Conservation (phyloP, 1,140 invertebrate genomes). For the Paraescarpia echinospica region DNA sequence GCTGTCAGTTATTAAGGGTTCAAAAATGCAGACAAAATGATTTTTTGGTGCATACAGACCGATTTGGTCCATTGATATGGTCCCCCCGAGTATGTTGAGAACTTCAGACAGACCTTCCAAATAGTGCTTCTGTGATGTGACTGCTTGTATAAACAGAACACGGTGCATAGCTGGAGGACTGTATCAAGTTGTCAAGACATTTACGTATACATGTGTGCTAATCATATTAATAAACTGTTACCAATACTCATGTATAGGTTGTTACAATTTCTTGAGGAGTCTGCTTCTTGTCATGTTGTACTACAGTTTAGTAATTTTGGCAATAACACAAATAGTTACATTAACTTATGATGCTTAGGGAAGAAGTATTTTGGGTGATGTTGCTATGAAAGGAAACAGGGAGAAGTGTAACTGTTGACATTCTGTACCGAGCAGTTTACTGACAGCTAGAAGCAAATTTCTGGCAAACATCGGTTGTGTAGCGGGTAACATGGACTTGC, state of each 20-base stretch:
- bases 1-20: not conserved
- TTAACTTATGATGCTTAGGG: not conserved
- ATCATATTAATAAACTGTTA: constrained; percentile 7
- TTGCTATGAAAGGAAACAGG: too few relatives aligned
- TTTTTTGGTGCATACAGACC: not conserved
- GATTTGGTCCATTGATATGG: not conserved
- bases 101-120: not conserved
- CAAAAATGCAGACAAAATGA: not conserved
- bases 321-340: not conserved
- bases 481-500: too few relatives aligned
- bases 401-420: too few relatives aligned
- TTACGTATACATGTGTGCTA: constrained; percentile 1
- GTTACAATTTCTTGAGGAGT: not conserved
- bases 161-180: not conserved
- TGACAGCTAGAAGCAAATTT: too few relatives aligned
- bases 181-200: not conserved
- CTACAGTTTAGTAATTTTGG: not conserved
- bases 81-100: not conserved
- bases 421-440: too few relatives aligned
- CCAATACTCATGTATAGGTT: not conserved
- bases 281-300: not conserved
- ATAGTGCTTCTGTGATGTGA: not conserved
- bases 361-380: too few relatives aligned
- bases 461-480: too few relatives aligned
- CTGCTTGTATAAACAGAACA: not conserved